phyloP scores from a whole-genome alignment of 1,140 invertebrate species.

The Sinonovacula constricta region DNA sequence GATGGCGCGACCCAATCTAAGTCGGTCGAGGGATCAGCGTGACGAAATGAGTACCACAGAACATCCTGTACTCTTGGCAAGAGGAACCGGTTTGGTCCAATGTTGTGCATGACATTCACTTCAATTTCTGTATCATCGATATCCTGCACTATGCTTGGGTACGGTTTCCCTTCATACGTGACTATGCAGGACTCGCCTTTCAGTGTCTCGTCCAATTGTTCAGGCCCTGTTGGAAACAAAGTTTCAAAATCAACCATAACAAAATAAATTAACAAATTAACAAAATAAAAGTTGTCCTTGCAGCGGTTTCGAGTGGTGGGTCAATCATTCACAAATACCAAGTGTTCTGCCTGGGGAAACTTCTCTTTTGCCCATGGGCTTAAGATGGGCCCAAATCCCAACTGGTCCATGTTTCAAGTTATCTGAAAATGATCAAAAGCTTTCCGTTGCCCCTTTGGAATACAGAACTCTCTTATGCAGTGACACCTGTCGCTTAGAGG shows the following conservation, averaged over 20 bases:
- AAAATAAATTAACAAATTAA: too few species aligned
- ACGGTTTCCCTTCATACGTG: not conserved
- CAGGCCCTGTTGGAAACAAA: too few species aligned
- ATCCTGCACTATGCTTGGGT: not conserved
- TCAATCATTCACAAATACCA: not conserved
- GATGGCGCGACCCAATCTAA: not conserved
- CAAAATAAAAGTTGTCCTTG: constrained; percentile 1
- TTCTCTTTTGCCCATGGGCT: not conserved
- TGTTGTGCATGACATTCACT: too few species aligned
- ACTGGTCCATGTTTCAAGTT: constrained; percentile 11
- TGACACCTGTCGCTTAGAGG: too few species aligned
- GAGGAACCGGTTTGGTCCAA: too few species aligned
- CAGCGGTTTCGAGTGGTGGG: constrained; percentile 3
- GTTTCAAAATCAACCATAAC: too few species aligned
- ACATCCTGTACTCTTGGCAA: too few species aligned
- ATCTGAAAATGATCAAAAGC: constrained; percentile 7
- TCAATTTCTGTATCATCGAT: too few species aligned
- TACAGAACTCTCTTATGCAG: too few species aligned
- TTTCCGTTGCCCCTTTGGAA: not conserved
- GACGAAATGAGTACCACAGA: not conserved
- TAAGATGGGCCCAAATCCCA: constrained; percentile 1
- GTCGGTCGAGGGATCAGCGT: not conserved
- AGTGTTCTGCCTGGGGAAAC: not conserved
- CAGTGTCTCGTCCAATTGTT: too few species aligned
- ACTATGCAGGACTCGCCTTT: too few species aligned